Evolutionary conservation across 2,888 invertebrate genomes (phyloP), one percentile per base, ranked within the genome.

Genomic region (Temnothorax rugatulus): DNA sequence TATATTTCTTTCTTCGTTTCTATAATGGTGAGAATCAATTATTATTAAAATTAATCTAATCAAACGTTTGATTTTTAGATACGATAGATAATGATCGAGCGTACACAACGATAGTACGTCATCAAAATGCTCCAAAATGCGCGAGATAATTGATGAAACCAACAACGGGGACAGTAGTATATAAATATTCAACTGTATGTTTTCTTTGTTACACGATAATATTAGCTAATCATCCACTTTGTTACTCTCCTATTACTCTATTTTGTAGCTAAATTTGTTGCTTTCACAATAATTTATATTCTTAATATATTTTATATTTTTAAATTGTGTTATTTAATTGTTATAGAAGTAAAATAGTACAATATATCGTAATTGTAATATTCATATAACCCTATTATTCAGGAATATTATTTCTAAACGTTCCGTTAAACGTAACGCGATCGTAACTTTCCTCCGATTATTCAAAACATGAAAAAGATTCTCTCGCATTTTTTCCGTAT

Each of bases 211-310:
- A 93, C 91, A 92, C 89, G 47, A 79, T 69, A 91, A 91, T 93
- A 92, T 91, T 92, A 93, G 89, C 92, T 94, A 93, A 93, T 93
- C 90, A 92, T 92, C 93, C 93, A 94, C 87, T 94, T 94, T 94
- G 93, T 94, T 94, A 94, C 90, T 94, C 92, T 93, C 93, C 94
- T 94, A 95, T 94, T 94, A 95, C 87, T 93, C 94, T 94, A 94
- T 92, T 91, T 93, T 92, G 91, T 93, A 93, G 89, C 92, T 92
- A 93, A 91, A 92, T 92, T 93, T 93, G 90, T 93, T 89, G 87
- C 91, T 92, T 90, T 92, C 91, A 91, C 90, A 93, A 93, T 93
- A 93, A 93, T 93, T 93, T 93, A 93, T 91, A 91, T 92, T 92
- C 91, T 92, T 92, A 92, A 90, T 92, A 88, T 91, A 92, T 87